A percentile compares a stretch with the other conserved stretches of the same genome.
These are phyloP conservation scores for Euwallacea similis DNA, from an alignment of 1,140 invertebrate genomes.

Conservation along the genomic window DNA sequence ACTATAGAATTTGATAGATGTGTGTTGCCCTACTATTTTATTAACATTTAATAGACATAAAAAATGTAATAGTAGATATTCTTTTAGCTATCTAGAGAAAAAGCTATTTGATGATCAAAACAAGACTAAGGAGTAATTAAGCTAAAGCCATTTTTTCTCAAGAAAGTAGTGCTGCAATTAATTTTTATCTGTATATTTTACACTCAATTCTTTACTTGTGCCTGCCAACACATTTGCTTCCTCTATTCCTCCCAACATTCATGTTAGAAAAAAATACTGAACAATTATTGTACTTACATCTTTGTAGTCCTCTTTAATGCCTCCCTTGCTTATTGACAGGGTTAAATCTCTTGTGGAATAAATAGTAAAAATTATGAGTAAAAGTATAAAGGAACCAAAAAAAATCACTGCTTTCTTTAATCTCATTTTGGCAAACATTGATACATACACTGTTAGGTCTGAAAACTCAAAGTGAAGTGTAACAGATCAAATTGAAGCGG, in stretches of 20 bases:
- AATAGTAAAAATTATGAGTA: conserved; percentile 46
- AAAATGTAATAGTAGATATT: too few species aligned
- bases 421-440: conserved; percentile 39
- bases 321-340: conserved; percentile 38
- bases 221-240: too few species aligned
- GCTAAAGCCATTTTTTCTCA: neutral
- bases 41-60: too few species aligned
- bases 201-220: too few species aligned
- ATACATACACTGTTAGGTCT: neutral
- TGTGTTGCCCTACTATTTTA: too few species aligned
- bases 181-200: too few species aligned
- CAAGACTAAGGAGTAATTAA: neutral
- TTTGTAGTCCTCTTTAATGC: conserved; percentile 46
- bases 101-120: neutral
- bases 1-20: too few species aligned
- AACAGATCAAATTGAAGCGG: too few species aligned
- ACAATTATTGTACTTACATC: conserved; percentile 39
- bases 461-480: neutral
- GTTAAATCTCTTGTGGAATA: conserved; percentile 48
- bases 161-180: neutral
- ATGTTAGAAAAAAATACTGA: neutral
- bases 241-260: neutral
- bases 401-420: conserved; percentile 46
- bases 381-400: conserved; percentile 41
- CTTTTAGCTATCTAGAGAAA: too few species aligned